phyloP scores from a whole-genome alignment of 2,113 vertebrate species.

The Guaruba guarouba region DNA sequence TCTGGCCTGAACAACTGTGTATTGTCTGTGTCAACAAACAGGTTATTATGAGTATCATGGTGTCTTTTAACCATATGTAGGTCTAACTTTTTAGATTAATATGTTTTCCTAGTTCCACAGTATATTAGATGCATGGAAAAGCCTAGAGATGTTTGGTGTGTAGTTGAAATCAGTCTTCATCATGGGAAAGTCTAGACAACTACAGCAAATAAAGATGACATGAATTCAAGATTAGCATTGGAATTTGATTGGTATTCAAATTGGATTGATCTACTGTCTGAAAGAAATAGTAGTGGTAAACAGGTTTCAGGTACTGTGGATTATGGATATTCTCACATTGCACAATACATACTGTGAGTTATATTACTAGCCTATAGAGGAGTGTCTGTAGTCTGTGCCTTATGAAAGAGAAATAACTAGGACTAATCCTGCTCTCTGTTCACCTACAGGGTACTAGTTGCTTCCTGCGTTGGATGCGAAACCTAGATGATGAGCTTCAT shows the following conservation, averaged over 20 bases:
- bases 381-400: rapidly evolving
- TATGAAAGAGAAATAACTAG: background rate
- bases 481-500: constrained; percentile 96
- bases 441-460: constrained; percentile 89
- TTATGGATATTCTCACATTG: background rate
- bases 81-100: background rate
- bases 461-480: constrained; percentile 92
- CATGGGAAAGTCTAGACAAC: background rate
- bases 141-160: background rate
- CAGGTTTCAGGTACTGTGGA: background rate
- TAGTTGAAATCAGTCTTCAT: background rate
- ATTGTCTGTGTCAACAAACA: background rate
- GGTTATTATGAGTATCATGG: background rate
- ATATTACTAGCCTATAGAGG: background rate
- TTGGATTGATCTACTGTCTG: background rate
- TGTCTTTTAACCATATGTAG: background rate
- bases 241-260: background rate
- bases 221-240: background rate
- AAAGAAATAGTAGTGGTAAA: background rate
- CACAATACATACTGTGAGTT: background rate
- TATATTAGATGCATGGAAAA: background rate
- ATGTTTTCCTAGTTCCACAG: background rate
- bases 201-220: background rate
- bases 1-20: background rate
- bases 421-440: constrained; percentile 14